phyloP scores from a whole-genome alignment of 2,113 vertebrate species.

The Rattus rattus region DNA sequence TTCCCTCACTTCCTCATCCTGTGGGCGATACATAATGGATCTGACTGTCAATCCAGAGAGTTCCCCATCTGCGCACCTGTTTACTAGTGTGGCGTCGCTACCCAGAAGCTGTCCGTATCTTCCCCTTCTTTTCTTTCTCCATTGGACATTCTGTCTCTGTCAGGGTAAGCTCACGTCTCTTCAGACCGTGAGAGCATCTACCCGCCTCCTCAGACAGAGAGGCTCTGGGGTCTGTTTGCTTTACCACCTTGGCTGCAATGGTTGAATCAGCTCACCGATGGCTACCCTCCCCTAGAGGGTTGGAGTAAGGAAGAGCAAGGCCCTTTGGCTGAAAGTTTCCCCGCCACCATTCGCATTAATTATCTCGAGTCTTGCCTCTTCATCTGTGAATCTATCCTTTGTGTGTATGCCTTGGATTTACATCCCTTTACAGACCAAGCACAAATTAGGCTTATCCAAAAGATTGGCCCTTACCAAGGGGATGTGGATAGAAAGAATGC shows the following conservation, averaged over 20 bases:
- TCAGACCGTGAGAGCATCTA: background rate
- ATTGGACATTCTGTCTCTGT: background rate
- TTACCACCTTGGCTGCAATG: background rate
- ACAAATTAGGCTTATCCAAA: background rate
- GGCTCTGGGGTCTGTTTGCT: background rate
- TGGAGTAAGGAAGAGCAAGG: background rate
- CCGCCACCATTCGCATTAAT: fast-evolving
- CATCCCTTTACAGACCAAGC: background rate
- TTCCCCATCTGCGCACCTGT: background rate
- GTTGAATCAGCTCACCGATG: background rate
- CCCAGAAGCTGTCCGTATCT: background rate
- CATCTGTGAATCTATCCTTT: background rate
- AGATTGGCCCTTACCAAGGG: background rate
- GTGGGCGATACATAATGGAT: background rate
- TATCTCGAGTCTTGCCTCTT: background rate
- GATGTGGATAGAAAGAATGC: background rate
- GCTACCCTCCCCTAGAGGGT: background rate
- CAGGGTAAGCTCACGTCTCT: background rate
- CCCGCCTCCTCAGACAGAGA: background rate
- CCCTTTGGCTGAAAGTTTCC: background rate
- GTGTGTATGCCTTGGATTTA: background rate
- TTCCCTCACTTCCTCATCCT: background rate
- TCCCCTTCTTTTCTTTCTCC: background rate
- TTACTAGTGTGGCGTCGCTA: background rate
- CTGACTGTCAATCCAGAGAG: background rate